These are phyloP conservation scores for Zygaena filipendulae DNA, from an alignment of 2,888 invertebrate species.

Conservation along the genomic window DNA sequence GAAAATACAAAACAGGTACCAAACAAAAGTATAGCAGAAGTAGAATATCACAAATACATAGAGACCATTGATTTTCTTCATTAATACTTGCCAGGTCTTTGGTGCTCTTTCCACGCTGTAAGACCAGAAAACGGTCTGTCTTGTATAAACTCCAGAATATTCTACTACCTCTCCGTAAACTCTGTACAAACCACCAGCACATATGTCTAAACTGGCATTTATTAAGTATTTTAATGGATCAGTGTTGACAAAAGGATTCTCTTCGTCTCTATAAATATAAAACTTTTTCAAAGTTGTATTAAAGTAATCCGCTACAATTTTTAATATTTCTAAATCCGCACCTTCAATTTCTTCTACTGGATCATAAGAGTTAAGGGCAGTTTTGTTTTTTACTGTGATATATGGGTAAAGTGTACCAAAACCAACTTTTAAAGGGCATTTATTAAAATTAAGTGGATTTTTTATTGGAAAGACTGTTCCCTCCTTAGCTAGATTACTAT, in stretches of 20 bases:
- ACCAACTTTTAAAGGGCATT: conserved; percentile 36
- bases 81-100: conserved; percentile 35
- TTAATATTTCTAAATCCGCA: conserved; percentile 36
- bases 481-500: conserved; percentile 22
- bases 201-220: conserved; percentile 38
- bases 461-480: conserved; percentile 26
- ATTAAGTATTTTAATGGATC: conserved; percentile 28
- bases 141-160: conserved; percentile 41
- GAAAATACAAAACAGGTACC: conserved; percentile 27
- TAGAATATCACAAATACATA: conserved; percentile 42
- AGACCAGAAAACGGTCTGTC: conserved; percentile 35
- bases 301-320: conserved; percentile 34
- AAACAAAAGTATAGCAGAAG: conserved; percentile 27
- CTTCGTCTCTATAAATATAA: conserved; percentile 27
- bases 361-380: conserved; percentile 26
- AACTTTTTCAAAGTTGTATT: conserved; percentile 32
- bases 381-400: conserved; percentile 23
- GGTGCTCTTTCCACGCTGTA: conserved; percentile 31
- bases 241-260: conserved; percentile 21
- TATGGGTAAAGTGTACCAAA: conserved; percentile 35
- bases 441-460: conserved; percentile 27
- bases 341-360: conserved; percentile 26
- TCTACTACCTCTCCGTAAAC: conserved; percentile 34
- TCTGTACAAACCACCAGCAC: conserved; percentile 42
- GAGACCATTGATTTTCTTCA: conserved; percentile 27